Evolutionary conservation across 2,797 vertebrate genomes (phyloP).

Genomic region (Scyliorhinus canicula): DNA sequence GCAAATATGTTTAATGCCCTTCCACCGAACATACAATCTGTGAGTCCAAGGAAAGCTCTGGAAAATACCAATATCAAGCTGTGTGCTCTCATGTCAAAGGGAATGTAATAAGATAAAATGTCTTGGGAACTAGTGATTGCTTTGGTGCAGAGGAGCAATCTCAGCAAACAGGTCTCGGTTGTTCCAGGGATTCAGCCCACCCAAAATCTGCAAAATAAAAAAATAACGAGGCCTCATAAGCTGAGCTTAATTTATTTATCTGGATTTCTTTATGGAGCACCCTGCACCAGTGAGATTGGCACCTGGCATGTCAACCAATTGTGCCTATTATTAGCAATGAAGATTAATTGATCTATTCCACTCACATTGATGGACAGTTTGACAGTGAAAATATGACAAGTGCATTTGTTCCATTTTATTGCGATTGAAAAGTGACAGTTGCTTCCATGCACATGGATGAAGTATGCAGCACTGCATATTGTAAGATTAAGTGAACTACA

Average conservation of each 20-base stretch:
- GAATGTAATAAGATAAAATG: background rate
- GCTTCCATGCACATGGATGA: too few relatives aligned
- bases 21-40: background rate
- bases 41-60: background rate
- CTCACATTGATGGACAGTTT: slow-evolving; percentile 21
- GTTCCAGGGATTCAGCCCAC: background rate
- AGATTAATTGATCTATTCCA: slow-evolving; percentile 32
- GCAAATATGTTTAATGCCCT: background rate
- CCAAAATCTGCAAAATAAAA: background rate
- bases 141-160: background rate
- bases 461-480: background rate
- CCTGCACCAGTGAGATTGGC: background rate
- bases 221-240: background rate
- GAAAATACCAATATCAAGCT: background rate
- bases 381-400: slow-evolving; percentile 19
- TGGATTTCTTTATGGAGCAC: background rate
- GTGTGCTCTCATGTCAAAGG: background rate
- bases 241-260: background rate
- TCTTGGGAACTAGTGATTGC: background rate
- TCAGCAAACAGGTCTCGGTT: background rate
- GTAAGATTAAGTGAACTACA: background rate
- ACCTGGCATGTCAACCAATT: background rate
- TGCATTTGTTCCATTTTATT: slow-evolving; percentile 27
- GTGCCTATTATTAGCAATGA: slow-evolving; percentile 26
- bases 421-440: background rate